Conservation (phyloP, 2,113 vertebrate species). For the Chloebia gouldiae region DNA sequence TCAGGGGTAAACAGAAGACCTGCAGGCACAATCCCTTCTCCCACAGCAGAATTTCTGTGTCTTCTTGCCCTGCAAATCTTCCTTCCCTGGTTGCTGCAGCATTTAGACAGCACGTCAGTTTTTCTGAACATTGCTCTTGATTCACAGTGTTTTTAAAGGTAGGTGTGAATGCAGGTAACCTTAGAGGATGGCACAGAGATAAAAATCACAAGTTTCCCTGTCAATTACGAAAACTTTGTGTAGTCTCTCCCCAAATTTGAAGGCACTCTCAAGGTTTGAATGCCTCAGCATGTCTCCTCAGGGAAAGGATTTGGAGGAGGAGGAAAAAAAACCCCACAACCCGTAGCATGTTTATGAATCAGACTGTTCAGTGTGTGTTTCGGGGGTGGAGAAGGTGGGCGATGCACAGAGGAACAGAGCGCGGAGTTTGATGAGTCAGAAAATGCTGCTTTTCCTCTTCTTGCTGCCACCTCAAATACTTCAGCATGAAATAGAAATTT, state of each 20-base stretch:
- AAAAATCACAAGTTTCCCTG: background rate
- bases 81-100: background rate
- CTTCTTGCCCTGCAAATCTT: background rate
- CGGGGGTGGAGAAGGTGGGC: conserved; percentile 67
- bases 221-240: background rate
- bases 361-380: conserved; percentile 56
- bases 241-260: background rate
- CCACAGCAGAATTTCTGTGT: background rate
- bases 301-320: conserved; percentile 17
- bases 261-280: background rate
- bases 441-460: conserved; percentile 31
- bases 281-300: conserved; percentile 35
- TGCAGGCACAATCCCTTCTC: background rate
- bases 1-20: background rate
- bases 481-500: background rate
- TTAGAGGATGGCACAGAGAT: fast-evolving
- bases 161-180: background rate
- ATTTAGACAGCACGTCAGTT: background rate
- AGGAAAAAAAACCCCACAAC: background rate
- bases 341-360: conserved; percentile 60
- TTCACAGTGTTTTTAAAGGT: background rate
- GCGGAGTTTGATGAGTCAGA: conserved; percentile 69
- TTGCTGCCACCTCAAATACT: background rate
- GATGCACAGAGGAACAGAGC: conserved; percentile 51
- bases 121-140: background rate